Base-by-base conservation (phyloP, 23 tunicate species). In the Phallusia fumigata region DNA sequence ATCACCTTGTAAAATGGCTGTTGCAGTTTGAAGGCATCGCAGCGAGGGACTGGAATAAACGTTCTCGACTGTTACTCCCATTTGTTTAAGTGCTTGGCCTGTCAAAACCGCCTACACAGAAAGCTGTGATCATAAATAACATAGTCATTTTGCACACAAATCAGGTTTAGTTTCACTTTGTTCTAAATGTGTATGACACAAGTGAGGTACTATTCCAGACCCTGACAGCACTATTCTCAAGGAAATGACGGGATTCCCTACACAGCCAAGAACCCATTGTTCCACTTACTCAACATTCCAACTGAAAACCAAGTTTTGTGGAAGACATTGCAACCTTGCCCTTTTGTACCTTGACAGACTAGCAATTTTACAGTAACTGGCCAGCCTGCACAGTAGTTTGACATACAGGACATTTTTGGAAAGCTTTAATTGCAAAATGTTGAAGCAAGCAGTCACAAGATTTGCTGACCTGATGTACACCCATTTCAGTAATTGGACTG, bases 401-500 rank as follows among this genome's bases (percentile, higher is more conserved):
- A n/a, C 47, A 40, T 5, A 40, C 5, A 40, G 47, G 47, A 40
- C 15, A 26, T 76, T 22, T n/a, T 76, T 22, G 79, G 40, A 32
- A 52, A 76, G 15, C 3, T 30, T 8, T 34, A 8, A 32, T 33
- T 73, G 18, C 31, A 73, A 24, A 18, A 73, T 30, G 30, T 30
- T 73, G n/a, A 12, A 76, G 26, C 6, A 74, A 32, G 36, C 3
- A 24, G 22, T 22, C 40, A 77, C 2, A 40, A 40, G 47, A 3
- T 40, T 40, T 40, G 47, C 64, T 76, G n/a, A 94, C 98, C 90
- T 94, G 98, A 51, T 94, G 94, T 0, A 53, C 65, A 21, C 98
- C 98, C 94, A 94, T 94, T 76, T 89, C 94, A 73, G 98, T 94
- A 31, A 94, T 90, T 0, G 98, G 98, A 30, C 89, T 82, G 75